A percentile compares a stretch with the other conserved stretches of the same genome.
These are phyloP conservation scores for Rhyacophila brunnea DNA, from an alignment of 1,140 invertebrate species.

Conservation along the genomic window DNA sequence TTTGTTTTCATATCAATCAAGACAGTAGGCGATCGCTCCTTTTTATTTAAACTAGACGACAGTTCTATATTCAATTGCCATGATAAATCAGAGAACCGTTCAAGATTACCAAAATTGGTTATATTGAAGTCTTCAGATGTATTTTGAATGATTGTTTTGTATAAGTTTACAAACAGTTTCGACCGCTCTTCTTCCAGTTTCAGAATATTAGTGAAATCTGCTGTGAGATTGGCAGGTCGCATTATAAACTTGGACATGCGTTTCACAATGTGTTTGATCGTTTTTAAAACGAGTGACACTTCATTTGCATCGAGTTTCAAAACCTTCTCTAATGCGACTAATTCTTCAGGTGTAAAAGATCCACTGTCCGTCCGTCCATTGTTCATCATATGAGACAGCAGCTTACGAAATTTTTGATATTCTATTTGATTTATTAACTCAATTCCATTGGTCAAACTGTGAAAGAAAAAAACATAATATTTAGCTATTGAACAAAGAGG, in stretches of 20 bases:
- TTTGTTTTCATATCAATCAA: constrained; percentile 27
- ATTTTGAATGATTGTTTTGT: constrained; percentile 20
- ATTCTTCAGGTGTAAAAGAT: constrained; percentile 29
- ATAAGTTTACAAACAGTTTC: constrained; percentile 21
- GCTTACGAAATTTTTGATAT: constrained; percentile 23
- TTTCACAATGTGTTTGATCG: constrained; percentile 23
- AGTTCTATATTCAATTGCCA: constrained; percentile 28
- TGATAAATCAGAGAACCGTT: constrained; percentile 13
- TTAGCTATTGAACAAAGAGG: neutral
- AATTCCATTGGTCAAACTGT: constrained; percentile 21
- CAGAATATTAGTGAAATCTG: constrained; percentile 19
- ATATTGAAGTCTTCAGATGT: constrained; percentile 19
- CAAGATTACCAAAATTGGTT: constrained; percentile 24
- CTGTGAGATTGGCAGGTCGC: constrained; percentile 16
- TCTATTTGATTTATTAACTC: constrained; percentile 24
- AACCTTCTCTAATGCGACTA: constrained; percentile 25
- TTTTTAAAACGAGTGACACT: constrained; percentile 24
- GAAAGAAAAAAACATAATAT: constrained; percentile 12
- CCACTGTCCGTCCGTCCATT: constrained; percentile 14
- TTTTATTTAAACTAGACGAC: constrained; percentile 26
- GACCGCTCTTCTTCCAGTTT: constrained; percentile 28
- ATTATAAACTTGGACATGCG: constrained; percentile 32
- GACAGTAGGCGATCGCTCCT: constrained; percentile 18
- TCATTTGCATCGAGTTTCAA: constrained; percentile 23
- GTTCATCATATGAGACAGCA: constrained; percentile 25